Percentiles rank a stretch among this genome's conserved stretches.
phyloP scores from a whole-genome alignment of 2,113 vertebrate species.

The Tylochromis polylepis region DNA sequence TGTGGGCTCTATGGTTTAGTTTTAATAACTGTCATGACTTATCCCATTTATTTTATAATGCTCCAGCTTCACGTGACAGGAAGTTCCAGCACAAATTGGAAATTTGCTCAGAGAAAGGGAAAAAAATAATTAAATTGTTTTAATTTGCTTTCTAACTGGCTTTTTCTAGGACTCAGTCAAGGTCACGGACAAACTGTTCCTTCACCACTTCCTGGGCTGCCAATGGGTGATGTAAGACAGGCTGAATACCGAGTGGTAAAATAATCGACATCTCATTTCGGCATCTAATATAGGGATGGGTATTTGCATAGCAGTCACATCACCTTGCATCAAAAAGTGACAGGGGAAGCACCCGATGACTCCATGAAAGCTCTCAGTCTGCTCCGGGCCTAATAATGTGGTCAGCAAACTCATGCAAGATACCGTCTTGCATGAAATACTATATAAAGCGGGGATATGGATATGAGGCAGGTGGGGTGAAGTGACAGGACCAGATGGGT shows the following conservation, averaged over 20 bases:
- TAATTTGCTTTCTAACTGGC: constrained; percentile 36
- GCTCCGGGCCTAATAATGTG: background rate
- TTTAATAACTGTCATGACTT: constrained; percentile 19
- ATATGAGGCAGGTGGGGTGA: constrained; percentile 6
- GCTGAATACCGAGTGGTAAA: constrained; percentile 31
- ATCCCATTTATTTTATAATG: constrained; percentile 41
- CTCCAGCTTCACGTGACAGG: background rate
- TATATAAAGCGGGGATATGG: background rate
- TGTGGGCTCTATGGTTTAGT: background rate
- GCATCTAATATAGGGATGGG: constrained; percentile 20
- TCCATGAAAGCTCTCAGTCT: constrained; percentile 23
- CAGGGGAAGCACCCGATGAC: constrained; percentile 5
- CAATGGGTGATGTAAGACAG: constrained; percentile 28
- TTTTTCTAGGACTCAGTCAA: constrained; percentile 55
- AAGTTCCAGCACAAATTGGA: constrained; percentile 32
- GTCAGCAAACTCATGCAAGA: background rate
- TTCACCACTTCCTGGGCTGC: constrained; percentile 9
- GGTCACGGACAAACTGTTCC: constrained; percentile 47
- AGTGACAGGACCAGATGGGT: constrained; percentile 24
- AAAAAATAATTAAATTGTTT: constrained; percentile 41
- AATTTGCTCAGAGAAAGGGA: constrained; percentile 23
- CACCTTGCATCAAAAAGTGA: constrained; percentile 30
- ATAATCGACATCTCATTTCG: constrained; percentile 34
- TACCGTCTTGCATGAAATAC: background rate
- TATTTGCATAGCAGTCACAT: constrained; percentile 22